Evolutionary conservation across 1,140 invertebrate genomes (phyloP), one percentile per base, ranked within the genome.

Genomic region (Drosophila watanabei): DNA sequence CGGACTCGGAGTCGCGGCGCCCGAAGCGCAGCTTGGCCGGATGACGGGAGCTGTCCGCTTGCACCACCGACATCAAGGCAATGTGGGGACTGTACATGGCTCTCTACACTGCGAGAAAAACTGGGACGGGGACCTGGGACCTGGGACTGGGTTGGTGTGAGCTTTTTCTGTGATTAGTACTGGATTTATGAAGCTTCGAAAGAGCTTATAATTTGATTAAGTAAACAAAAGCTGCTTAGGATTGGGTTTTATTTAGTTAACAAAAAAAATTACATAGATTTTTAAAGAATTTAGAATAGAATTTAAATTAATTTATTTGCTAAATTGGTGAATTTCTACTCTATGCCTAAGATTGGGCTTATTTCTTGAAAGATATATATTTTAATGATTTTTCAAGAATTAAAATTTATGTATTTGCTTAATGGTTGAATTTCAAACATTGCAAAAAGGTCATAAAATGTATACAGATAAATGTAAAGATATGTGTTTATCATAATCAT

Each of bases 31-130:
- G 32, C 24, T 41, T 59, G 70, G 54, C 52, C 24, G 20, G 20
- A 5, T 37, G 18, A 0, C 30, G 45, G 4, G 45, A 43, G 6
- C 35, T 35, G 6, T 39, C 49, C 20, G 70, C 68, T n/a, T 72
- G 70, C n/a, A 72, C 56, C n/a, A 46, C 54, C 45, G 54, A 72
- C 32, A 72, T 14, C 0, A 32, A 20, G 35, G 54, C 46, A 14
- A 73, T 72, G 51, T 60, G 70, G 13, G 68, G 70, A 72, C 68
- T 73, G 32, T 73, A 60, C 70, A 73, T 73, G 54, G 13, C 37
- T 2, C 9, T 33, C 13, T 49, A n/a, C 48, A 30, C 48, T 16
- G 48, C 48, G 16, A 65, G 16, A 24, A 24, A 30, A 62, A 37
- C 41, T 28, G 35, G 24, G 24, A 24, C 24, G 24, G 24, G 24